A percentile compares a stretch with the other conserved stretches of the same genome.
Conservation (phyloP, 1,140 invertebrate species). For the Aphelenchoides besseyi region DNA sequence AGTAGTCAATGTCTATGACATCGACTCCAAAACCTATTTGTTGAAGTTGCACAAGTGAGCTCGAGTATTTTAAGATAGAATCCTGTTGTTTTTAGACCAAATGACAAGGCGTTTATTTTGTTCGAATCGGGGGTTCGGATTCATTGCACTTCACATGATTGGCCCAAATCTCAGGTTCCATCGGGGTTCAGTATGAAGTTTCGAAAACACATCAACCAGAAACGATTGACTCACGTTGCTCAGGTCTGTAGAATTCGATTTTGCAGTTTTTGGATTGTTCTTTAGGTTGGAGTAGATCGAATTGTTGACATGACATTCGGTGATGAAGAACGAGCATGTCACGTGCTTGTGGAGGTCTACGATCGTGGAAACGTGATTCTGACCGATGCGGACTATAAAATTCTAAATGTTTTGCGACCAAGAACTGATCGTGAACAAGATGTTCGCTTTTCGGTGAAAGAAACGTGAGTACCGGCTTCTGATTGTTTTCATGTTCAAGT, state of each 20-base stretch:
- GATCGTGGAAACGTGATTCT: slow-evolving; percentile 93
- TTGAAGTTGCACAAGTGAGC: slow-evolving; percentile 73
- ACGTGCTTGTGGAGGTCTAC: slow-evolving; percentile 91
- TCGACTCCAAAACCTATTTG: slow-evolving; percentile 92
- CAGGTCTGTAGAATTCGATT: slow-evolving; percentile 64
- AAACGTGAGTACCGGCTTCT: slow-evolving; percentile 76
- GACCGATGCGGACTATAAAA: slow-evolving; percentile 84
- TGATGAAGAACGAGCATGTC: slow-evolving; percentile 83
- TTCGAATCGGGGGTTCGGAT: slow-evolving; percentile 90
- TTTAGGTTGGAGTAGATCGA: slow-evolving; percentile 75
- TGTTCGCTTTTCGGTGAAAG: slow-evolving; percentile 82
- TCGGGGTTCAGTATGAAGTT: slow-evolving; percentile 98
- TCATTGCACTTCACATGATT: slow-evolving; percentile 90
- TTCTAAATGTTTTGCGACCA: slow-evolving; percentile 86
- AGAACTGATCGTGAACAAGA: slow-evolving; percentile 84
- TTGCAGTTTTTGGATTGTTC: no score
- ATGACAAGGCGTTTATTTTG: slow-evolving; percentile 78
- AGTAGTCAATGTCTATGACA: slow-evolving; percentile 93
- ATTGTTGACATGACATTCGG: slow-evolving; percentile 91
- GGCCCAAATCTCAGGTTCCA: slow-evolving; percentile 92
- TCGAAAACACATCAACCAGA: slow-evolving; percentile 93
- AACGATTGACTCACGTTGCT: slow-evolving; percentile 67
- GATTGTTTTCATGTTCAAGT: slow-evolving; percentile 18
- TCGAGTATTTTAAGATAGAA: no score
- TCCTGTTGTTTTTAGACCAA: slow-evolving; percentile 63